A percentile compares a stretch with the other conserved stretches of the same genome.
These are phyloP conservation scores for Drosophila sordidula DNA, from an alignment of 2,888 invertebrate species.

Conservation along the genomic window DNA sequence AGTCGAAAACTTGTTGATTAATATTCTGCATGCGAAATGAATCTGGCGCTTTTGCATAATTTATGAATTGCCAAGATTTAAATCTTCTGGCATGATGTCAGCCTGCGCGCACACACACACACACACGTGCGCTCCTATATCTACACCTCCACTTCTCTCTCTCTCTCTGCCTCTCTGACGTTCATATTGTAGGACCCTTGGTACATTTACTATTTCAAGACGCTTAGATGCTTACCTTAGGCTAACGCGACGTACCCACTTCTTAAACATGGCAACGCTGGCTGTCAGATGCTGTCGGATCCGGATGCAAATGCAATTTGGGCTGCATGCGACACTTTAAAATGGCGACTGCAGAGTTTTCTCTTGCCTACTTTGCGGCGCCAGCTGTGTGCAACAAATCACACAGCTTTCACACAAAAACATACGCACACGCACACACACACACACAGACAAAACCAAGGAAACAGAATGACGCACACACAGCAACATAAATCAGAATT, in stretches of 20 bases:
- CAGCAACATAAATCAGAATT: conserved; percentile 26
- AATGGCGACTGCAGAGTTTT: conserved; percentile 32
- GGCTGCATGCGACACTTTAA: conserved; percentile 34
- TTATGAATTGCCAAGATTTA: conserved; percentile 40
- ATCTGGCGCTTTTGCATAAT: conserved; percentile 30
- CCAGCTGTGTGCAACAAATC: conserved; percentile 41
- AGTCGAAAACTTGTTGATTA: conserved; percentile 57
- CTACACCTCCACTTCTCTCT: neutral
- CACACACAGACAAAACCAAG: neutral
- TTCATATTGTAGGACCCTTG: conserved; percentile 2
- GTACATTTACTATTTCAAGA: conserved; percentile 59
- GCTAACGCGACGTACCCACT: conserved; percentile 85
- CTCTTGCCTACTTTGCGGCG: conserved; percentile 50
- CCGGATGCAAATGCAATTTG: conserved; percentile 22
- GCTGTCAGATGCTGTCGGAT: conserved; percentile 20
- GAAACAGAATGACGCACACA: neutral
- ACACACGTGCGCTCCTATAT: no score
- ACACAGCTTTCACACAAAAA: conserved; percentile 13
- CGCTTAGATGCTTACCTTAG: conserved; percentile 79
- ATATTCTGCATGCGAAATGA: conserved; percentile 10
- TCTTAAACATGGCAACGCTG: conserved; percentile 81
- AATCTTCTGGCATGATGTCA: conserved; percentile 59
- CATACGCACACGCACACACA: conserved; percentile 10
- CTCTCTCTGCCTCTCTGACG: neutral
- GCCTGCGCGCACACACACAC: conserved; percentile 15